These are phyloP conservation scores for Chrysoperla carnea DNA, from an alignment of 1,140 invertebrate genomes.

Conservation along the genomic window DNA sequence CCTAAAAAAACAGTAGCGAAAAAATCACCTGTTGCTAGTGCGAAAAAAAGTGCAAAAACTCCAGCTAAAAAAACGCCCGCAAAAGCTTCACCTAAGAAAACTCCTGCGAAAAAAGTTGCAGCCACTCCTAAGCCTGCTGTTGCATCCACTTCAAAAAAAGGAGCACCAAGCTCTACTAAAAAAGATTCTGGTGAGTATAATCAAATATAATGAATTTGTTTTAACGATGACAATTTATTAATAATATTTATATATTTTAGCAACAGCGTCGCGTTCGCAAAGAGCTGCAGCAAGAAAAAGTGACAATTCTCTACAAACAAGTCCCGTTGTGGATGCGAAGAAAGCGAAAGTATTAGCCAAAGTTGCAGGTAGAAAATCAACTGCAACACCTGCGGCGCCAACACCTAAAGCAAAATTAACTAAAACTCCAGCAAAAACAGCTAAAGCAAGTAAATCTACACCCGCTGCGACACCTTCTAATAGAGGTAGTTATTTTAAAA, in stretches of 20 bases:
- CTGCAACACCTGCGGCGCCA: slow-evolving; percentile 3
- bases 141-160: no score
- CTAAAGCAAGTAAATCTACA: background rate
- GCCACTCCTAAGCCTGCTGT: no score
- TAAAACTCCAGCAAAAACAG: background rate
- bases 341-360: slow-evolving; percentile 20
- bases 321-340: slow-evolving; percentile 19
- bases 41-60: background rate
- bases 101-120: background rate
- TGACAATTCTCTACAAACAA: slow-evolving; percentile 3
- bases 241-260: background rate
- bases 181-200: no score
- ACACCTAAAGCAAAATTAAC: background rate
- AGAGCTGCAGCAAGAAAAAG: background rate
- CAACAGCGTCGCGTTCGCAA: background rate
- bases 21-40: background rate
- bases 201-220: no score
- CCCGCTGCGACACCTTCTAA: background rate
- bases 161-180: no score
- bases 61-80: background rate
- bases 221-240: no score
- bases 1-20: slow-evolving; percentile 1
- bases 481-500: background rate
- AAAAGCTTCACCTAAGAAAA: background rate
- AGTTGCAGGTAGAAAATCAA: slow-evolving; percentile 14